A percentile compares a stretch with the other conserved stretches of the same genome.
phyloP scores from a whole-genome alignment of 2,888 invertebrate species.

The Acanthosepion esculentum region DNA sequence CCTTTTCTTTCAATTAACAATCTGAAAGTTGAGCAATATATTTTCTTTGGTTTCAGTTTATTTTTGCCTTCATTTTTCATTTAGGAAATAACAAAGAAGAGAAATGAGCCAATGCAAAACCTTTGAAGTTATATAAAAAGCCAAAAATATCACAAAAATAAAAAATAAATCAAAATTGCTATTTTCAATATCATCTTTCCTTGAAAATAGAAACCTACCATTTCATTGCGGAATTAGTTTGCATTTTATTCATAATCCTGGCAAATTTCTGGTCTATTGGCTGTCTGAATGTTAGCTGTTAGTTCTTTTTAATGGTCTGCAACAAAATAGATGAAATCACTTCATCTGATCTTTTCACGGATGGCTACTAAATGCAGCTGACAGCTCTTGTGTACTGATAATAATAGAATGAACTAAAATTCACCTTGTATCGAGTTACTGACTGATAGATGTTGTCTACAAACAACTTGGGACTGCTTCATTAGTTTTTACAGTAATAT shows the following conservation, averaged over 20 bases:
- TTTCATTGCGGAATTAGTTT: background rate
- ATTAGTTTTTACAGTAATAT: background rate
- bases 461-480: background rate
- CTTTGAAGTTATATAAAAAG: background rate
- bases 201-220: background rate
- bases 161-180: background rate
- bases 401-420: background rate
- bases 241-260: slow-evolving; percentile 33
- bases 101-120: background rate
- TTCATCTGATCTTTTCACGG: slow-evolving; percentile 22
- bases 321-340: slow-evolving; percentile 1
- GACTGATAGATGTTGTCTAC: background rate
- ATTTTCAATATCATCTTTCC: background rate
- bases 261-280: background rate
- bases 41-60: background rate
- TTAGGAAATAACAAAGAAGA: background rate
- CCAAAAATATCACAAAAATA: background rate
- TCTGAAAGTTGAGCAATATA: background rate
- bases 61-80: background rate
- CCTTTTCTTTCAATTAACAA: background rate
- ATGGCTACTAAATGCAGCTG: background rate
- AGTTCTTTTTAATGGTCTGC: slow-evolving; percentile 10
- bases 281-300: background rate
- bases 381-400: background rate
- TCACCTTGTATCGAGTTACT: background rate